Evolutionary conservation across 37 sponge, comb jelly and placozoan species (phyloP).

Genomic region (Hexactinellida sp.): DNA sequence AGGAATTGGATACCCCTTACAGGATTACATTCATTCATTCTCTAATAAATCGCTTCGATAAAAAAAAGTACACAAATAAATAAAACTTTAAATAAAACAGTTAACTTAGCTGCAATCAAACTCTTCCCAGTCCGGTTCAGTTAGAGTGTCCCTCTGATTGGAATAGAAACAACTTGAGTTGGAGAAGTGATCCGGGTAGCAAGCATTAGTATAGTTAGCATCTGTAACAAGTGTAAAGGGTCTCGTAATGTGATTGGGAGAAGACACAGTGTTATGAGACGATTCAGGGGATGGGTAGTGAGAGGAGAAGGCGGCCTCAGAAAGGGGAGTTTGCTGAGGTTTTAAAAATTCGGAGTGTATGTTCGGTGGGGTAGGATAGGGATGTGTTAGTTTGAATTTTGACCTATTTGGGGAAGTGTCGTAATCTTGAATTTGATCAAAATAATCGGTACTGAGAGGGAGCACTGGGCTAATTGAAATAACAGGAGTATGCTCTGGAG

Average conservation of each 20-base stretch:
- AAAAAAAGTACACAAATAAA: too few relatives aligned
- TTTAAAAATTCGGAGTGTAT: neutral
- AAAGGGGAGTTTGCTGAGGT: neutral
- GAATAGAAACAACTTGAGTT: neutral
- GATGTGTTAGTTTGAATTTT: neutral
- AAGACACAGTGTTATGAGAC: neutral
- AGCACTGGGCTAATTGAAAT: neutral
- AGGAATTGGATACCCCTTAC: too few relatives aligned
- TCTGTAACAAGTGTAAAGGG: neutral
- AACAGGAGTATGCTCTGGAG: neutral
- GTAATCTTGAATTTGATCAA: neutral
- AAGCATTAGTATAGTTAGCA: neutral
- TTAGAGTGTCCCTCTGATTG: neutral
- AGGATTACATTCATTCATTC: too few relatives aligned
- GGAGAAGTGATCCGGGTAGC: neutral
- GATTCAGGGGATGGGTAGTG: neutral
- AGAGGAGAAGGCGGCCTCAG: neutral
- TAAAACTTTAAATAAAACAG: neutral
- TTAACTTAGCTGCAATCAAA: slow-evolving; percentile 5
- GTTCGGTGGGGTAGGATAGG: neutral
- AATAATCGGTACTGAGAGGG: neutral
- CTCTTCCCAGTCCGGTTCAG: neutral
- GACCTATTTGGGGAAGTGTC: neutral
- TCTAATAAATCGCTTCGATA: too few relatives aligned
- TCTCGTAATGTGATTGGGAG: neutral